phyloP scores from a whole-genome alignment of 2,113 vertebrate genomes.

The Protobothrops flavoviridis region DNA sequence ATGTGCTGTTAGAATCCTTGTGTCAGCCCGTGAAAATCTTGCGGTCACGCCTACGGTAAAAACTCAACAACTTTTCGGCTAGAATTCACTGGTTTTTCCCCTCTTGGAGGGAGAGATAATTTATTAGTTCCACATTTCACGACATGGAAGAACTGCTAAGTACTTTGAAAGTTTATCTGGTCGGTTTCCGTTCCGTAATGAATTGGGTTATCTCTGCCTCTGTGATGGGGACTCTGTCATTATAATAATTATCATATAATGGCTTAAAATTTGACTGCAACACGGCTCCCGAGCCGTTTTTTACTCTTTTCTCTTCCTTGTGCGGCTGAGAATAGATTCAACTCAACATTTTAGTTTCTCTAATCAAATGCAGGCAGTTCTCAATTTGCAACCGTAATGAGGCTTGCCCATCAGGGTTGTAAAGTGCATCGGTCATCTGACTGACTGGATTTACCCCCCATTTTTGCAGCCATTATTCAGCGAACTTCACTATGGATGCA shows the following conservation, averaged over 20 bases:
- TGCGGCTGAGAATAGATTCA: background rate
- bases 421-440: background rate
- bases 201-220: constrained; percentile 26
- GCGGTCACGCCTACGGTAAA: background rate
- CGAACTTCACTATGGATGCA: too few species aligned
- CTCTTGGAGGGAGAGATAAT: background rate
- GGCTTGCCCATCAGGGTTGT: background rate
- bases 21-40: background rate
- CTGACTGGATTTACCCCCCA: background rate
- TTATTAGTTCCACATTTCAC: background rate
- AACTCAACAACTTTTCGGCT: background rate
- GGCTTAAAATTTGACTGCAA: background rate
- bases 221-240: constrained; percentile 6
- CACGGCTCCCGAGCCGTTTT: background rate
- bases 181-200: constrained; percentile 19
- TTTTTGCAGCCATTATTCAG: background rate
- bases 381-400: background rate
- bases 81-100: background rate
- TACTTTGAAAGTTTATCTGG: constrained; percentile 13
- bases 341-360: background rate
- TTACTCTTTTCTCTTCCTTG: background rate
- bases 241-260: constrained; percentile 30
- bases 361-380: background rate
- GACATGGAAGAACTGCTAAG: background rate
- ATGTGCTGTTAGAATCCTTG: background rate